Percentiles rank a stretch among this genome's conserved stretches.
These are phyloP conservation scores for Nephrotoma appendiculata DNA, from an alignment of 2,888 invertebrate species.

Conservation along the genomic window DNA sequence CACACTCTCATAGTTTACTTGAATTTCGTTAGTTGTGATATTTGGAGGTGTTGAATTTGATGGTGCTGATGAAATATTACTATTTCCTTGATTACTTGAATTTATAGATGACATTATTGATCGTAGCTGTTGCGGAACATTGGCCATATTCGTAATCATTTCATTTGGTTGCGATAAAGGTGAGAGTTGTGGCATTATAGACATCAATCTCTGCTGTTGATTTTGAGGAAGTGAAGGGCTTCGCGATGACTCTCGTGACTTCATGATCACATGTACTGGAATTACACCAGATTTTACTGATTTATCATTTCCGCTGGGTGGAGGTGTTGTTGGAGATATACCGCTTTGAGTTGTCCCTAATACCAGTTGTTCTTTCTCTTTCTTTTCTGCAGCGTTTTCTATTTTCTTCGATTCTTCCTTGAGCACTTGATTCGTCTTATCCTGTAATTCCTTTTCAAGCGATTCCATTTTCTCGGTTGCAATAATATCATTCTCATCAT, in stretches of 20 bases:
- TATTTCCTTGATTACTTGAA: slow-evolving; percentile 17
- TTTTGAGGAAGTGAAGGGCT: slow-evolving; percentile 18
- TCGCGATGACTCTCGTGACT: slow-evolving; percentile 17
- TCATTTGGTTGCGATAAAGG: slow-evolving; percentile 58
- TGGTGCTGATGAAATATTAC: slow-evolving; percentile 32
- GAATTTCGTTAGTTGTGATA: slow-evolving; percentile 23
- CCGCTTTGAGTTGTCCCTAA: neutral
- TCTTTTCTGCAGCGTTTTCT: slow-evolving; percentile 6
- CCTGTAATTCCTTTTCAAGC: neutral
- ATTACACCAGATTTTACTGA: slow-evolving; percentile 9
- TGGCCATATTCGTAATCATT: slow-evolving; percentile 54
- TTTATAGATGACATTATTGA: slow-evolving; percentile 46
- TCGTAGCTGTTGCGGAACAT: slow-evolving; percentile 52
- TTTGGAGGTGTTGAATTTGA: slow-evolving; percentile 29
- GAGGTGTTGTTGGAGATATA: slow-evolving; percentile 12
- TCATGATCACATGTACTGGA: slow-evolving; percentile 19
- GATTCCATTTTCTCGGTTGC: slow-evolving; percentile 8
- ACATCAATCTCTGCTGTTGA: slow-evolving; percentile 31
- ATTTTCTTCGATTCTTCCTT: slow-evolving; percentile 6
- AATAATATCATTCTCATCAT: slow-evolving; percentile 22
- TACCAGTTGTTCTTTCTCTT: neutral
- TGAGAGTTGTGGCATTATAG: slow-evolving; percentile 50
- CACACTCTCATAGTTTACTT: slow-evolving; percentile 38
- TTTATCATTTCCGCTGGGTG: slow-evolving; percentile 10
- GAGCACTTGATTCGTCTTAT: neutral